A percentile compares a stretch with the other conserved stretches of the same genome.
Evolutionary conservation across 2,113 vertebrate species (phyloP).

Genomic region (Prochilodus magdalenae): DNA sequence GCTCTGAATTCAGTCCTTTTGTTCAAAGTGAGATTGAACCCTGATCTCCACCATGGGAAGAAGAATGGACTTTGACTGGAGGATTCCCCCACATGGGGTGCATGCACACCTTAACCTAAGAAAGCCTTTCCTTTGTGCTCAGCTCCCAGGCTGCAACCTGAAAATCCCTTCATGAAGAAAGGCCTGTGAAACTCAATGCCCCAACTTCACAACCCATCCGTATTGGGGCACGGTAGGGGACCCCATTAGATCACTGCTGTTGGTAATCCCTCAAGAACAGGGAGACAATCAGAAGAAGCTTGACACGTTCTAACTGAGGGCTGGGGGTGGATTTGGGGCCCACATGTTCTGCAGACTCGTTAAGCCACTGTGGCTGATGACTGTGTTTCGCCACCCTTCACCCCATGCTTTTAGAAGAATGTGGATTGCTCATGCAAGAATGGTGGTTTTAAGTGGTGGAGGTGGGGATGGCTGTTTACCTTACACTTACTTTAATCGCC

Average conservation of each 20-base stretch:
- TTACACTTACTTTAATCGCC: too few relatives aligned
- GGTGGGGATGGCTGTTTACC: too few relatives aligned
- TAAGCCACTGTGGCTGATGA: not conserved
- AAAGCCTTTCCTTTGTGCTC: slow-evolving; percentile 32
- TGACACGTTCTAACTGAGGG: not conserved
- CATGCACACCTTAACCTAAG: slow-evolving; percentile 31
- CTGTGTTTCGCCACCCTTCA: not conserved
- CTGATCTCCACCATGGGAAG: not conserved
- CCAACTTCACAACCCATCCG: not conserved
- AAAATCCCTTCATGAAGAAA: slow-evolving; percentile 30
- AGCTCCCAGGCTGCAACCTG: slow-evolving; percentile 18
- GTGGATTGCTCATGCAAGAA: not conserved
- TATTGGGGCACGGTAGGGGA: slow-evolving; percentile 16
- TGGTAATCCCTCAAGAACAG: slow-evolving; percentile 19
- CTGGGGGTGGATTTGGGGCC: not conserved
- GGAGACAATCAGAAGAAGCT: not conserved
- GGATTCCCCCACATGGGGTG: not conserved
- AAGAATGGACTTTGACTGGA: not conserved
- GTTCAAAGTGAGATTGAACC: not conserved
- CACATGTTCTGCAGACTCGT: not conserved
- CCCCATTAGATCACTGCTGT: slow-evolving; percentile 35
- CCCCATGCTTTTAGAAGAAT: not conserved
- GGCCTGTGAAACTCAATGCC: slow-evolving; percentile 9
- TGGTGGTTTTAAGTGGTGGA: not conserved
- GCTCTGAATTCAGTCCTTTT: not conserved